phyloP scores from a whole-genome alignment of 2,113 vertebrate genomes.

The Scopus umbretta region DNA sequence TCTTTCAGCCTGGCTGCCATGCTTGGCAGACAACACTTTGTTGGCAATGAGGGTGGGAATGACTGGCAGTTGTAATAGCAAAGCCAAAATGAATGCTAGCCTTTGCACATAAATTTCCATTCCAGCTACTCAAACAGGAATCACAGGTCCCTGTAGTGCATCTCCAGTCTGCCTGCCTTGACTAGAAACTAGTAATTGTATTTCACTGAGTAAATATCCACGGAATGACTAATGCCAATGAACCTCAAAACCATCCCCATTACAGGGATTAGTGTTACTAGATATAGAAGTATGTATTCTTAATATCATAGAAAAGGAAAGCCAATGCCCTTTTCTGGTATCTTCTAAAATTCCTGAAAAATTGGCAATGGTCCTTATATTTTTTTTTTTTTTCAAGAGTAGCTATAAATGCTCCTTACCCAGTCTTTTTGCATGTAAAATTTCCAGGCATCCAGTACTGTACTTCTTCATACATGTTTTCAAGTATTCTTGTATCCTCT shows the following conservation, averaged over 20 bases:
- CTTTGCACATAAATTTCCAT: neutral
- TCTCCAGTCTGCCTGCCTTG: neutral
- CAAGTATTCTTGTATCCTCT: neutral
- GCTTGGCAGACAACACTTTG: neutral
- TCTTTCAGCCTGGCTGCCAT: neutral
- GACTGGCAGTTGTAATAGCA: neutral
- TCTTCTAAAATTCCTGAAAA: neutral
- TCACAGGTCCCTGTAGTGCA: neutral
- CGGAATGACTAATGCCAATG: neutral
- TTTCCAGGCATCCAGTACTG: neutral
- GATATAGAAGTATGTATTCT: neutral
- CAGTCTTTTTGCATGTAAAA: neutral
- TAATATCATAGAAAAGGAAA: neutral
- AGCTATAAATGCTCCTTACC: neutral
- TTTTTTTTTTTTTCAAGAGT: neutral
- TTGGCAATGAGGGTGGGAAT: neutral
- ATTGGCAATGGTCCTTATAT: fast-evolving
- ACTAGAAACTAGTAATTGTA: neutral
- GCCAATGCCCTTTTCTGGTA: neutral
- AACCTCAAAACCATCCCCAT: neutral
- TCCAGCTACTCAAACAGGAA: neutral
- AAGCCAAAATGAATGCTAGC: neutral
- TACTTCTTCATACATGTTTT: neutral
- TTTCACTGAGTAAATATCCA: neutral
- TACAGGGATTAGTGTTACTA: neutral